These are phyloP conservation scores for Nomada goodeniana DNA, from an alignment of 2,888 invertebrate genomes.

Conservation along the genomic window DNA sequence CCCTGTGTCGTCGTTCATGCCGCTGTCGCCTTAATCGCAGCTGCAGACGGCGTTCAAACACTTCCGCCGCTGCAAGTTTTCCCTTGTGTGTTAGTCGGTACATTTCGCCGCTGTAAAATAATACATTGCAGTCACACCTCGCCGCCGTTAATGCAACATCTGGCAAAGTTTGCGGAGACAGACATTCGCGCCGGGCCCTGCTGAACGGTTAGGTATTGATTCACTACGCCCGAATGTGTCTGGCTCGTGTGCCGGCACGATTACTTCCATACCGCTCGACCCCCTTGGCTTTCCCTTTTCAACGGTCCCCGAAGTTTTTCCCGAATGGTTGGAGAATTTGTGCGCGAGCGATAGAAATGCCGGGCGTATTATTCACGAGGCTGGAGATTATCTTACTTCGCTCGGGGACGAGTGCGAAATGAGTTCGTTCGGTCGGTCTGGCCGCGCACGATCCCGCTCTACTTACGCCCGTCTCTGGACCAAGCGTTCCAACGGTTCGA, in stretches of 20 bases:
- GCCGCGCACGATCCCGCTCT: not conserved
- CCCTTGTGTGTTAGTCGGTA: constrained; percentile 37
- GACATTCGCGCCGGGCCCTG: constrained; percentile 26
- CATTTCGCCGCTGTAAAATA: constrained; percentile 46
- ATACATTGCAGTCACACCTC: constrained; percentile 52
- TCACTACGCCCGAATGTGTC: constrained; percentile 17
- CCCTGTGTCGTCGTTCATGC: constrained; percentile 33
- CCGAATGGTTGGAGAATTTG: too few species aligned
- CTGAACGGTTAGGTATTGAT: constrained; percentile 52
- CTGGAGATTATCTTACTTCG: not conserved
- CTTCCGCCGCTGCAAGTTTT: constrained; percentile 46
- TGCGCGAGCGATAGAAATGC: too few species aligned
- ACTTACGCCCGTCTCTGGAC: not conserved
- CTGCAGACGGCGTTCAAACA: constrained; percentile 55
- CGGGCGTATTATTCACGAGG: too few species aligned
- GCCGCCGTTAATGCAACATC: constrained; percentile 49
- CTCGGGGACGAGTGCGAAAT: too few species aligned
- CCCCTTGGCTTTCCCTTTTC: not conserved
- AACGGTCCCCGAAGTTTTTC: not conserved
- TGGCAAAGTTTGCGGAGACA: constrained; percentile 54
- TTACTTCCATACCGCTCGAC: too few species aligned
- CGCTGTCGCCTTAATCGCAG: constrained; percentile 56
- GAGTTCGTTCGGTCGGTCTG: not conserved
- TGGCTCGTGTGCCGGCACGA: not conserved
- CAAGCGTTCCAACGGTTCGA: not conserved